These are phyloP conservation scores for Hemicentrotus pulcherrimus DNA, from an alignment of 35 echinoderm and acorn worm species.

Conservation along the genomic window DNA sequence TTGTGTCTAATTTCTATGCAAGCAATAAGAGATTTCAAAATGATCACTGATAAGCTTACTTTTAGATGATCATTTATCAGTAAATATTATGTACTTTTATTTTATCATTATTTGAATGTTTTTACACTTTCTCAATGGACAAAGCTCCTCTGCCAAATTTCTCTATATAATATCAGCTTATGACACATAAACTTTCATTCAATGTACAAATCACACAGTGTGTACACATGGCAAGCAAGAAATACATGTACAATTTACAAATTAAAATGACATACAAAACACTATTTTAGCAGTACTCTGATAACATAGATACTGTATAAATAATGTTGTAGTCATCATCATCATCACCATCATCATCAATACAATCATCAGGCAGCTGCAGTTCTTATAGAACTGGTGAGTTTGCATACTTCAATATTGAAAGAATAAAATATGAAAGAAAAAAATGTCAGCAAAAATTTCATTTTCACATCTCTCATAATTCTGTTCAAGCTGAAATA, in stretches of 20 bases:
- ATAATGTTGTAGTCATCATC: background rate
- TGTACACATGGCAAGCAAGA: constrained; percentile 16
- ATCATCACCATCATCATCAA: too few species aligned
- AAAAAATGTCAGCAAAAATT: background rate
- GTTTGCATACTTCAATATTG: background rate
- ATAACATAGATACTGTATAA: constrained; percentile 1
- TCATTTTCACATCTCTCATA: too few species aligned
- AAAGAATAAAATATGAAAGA: background rate
- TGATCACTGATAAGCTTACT: too few species aligned
- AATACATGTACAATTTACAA: background rate
- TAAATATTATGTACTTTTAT: too few species aligned
- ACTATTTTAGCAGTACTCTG: background rate
- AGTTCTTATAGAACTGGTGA: background rate
- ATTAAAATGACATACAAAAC: constrained; percentile 6
- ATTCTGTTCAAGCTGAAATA: background rate
- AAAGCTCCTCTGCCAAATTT: background rate
- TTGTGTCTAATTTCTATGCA: background rate
- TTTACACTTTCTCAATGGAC: background rate
- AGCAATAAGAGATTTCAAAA: background rate
- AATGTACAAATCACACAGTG: background rate
- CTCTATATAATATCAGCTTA: background rate
- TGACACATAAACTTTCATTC: background rate
- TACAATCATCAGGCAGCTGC: background rate
- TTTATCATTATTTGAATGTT: background rate
- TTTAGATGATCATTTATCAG: too few species aligned